Conservation (phyloP, 1,140 invertebrate genomes). For the Bradysia coprophila region DNA sequence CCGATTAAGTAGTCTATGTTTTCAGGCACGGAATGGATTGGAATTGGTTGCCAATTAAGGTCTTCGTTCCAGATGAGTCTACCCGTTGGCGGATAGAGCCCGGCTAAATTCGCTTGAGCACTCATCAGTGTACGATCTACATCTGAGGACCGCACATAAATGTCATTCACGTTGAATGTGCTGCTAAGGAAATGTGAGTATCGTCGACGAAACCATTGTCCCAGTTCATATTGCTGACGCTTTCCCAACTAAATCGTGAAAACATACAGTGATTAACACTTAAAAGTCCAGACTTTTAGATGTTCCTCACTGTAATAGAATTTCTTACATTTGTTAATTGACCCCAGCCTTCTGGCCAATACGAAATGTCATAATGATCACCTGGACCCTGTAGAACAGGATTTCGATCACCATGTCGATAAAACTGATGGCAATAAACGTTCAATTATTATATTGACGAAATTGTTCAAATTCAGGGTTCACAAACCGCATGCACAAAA, state of each 20-base stretch:
- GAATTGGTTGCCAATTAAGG: slow-evolving; percentile 74
- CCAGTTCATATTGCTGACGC: slow-evolving; percentile 53
- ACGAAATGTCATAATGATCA: not conserved
- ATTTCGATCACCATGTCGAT: not conserved
- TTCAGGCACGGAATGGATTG: slow-evolving; percentile 59
- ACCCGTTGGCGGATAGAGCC: slow-evolving; percentile 46
- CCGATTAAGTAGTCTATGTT: slow-evolving; percentile 41
- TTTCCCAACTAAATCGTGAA: slow-evolving; percentile 44
- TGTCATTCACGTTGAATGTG: slow-evolving; percentile 32
- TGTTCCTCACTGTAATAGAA: not conserved
- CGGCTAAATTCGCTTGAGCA: slow-evolving; percentile 64
- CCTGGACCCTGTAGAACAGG: not conserved
- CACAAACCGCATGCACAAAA: no score
- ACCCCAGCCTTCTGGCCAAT: not conserved
- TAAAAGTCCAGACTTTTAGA: not conserved
- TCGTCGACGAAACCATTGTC: slow-evolving; percentile 51
- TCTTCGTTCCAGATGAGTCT: slow-evolving; percentile 45
- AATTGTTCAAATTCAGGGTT: no score
- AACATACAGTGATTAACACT: not conserved
- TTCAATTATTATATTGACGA: no score
- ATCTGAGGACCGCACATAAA: slow-evolving; percentile 61
- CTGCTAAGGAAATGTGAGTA: slow-evolving; percentile 37
- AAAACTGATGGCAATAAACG: not conserved
- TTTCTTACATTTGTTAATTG: not conserved
- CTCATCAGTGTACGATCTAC: slow-evolving; percentile 81